These are phyloP conservation scores for Podargus strigoides DNA, from an alignment of 2,797 vertebrate species.

Conservation along the genomic window DNA sequence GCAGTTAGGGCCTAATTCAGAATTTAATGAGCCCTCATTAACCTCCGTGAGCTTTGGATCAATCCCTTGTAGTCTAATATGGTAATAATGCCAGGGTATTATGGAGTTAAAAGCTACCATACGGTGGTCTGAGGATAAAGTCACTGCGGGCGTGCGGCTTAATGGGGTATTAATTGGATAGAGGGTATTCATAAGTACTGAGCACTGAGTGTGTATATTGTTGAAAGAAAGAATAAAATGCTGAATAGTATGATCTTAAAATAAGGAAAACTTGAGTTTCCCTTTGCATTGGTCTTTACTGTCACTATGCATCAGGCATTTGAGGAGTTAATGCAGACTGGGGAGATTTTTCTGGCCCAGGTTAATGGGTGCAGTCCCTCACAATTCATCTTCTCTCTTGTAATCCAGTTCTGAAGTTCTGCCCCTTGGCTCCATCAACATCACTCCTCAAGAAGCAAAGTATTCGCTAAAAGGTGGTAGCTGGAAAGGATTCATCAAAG, in stretches of 20 bases:
- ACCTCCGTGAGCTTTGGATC: conserved; percentile 40
- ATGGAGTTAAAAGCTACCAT: conserved; percentile 56
- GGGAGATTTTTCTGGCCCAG: not conserved
- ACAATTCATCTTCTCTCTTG: not conserved
- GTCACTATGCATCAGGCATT: not conserved
- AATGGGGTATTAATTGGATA: conserved; percentile 54
- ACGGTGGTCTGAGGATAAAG: conserved; percentile 49
- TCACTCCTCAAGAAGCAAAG: not conserved
- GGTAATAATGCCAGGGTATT: conserved; percentile 45
- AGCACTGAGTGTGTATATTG: conserved; percentile 3
- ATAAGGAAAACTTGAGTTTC: not conserved
- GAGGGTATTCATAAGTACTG: conserved; percentile 35
- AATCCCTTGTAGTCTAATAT: conserved; percentile 42
- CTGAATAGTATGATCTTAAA: not conserved
- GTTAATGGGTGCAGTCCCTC: not conserved
- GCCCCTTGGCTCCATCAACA: not conserved
- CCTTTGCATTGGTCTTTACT: not conserved
- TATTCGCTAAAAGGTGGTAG: not conserved
- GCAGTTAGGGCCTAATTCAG: conserved; percentile 51
- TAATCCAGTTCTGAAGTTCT: not conserved
- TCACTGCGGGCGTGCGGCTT: not conserved
- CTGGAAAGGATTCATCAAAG: conserved; percentile 20
- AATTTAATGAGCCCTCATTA: conserved; percentile 62
- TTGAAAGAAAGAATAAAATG: not conserved
- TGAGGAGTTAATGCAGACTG: not conserved